Percentiles rank a stretch among this genome's conserved stretches.
These are phyloP conservation scores for Mionectes macconnelli DNA, from an alignment of 2,113 vertebrate genomes.

Conservation along the genomic window DNA sequence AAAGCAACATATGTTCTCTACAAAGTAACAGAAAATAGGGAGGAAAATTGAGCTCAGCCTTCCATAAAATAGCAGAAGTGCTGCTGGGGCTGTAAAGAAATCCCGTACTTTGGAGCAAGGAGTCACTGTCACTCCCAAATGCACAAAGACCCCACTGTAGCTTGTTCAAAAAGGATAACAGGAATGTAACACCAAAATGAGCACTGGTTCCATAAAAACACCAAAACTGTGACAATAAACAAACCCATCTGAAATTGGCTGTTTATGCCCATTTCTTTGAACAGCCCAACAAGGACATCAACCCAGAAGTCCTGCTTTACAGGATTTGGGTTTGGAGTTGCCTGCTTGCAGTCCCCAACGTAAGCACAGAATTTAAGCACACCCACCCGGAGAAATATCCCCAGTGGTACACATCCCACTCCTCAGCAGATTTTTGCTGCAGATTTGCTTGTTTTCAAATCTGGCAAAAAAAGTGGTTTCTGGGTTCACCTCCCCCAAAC, in stretches of 20 bases:
- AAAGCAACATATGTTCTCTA: background rate
- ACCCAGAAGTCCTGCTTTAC: background rate
- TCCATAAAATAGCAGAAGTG: background rate
- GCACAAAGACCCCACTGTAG: background rate
- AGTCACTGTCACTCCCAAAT: no score
- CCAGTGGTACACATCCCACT: background rate
- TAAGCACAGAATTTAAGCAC: background rate
- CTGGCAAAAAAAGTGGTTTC: background rate
- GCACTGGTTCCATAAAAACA: background rate
- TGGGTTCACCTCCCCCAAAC: background rate
- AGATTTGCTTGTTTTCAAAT: accelerated
- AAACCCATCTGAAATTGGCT: background rate
- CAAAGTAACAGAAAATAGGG: background rate
- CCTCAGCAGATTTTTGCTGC: background rate
- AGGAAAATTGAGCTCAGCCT: background rate
- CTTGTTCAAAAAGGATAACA: background rate
- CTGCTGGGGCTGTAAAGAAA: background rate
- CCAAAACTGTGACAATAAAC: background rate
- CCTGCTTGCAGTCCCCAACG: accelerated
- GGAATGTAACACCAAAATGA: background rate
- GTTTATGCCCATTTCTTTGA: background rate
- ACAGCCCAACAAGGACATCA: background rate
- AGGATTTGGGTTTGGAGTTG: background rate
- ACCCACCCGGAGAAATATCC: background rate
- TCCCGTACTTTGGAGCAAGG: background rate